Base-by-base conservation (phyloP, 2,113 vertebrate species). In the Dolichallabes microphthalmus region DNA sequence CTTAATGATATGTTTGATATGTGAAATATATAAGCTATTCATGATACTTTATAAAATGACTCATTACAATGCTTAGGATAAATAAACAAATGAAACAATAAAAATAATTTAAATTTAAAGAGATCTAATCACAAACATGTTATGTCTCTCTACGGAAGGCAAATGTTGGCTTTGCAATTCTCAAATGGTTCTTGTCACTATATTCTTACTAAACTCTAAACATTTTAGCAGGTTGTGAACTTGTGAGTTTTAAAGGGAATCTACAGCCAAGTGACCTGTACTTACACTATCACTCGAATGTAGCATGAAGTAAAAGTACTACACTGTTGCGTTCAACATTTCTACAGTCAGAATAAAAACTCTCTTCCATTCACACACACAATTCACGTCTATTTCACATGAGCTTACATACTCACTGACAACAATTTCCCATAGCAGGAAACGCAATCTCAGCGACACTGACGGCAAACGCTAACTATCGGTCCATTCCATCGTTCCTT, bases 161-260 rank as follows among this genome's bases (percentile, higher is more conserved):
- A 94, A 90, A 92, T 90, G 88, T 89, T 86, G 92, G 91, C 89
- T 90, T 92, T 85, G 90, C 58, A 71, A 89, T 88, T 83, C 80
- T 63, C 84, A 66, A 88, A 90, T 77, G 57, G 73, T 58, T 79
- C 75, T 86, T 61, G 55, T 58, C 27, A 8, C 30, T 69, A 35
- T 39, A 73, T 22, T 73, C 8, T 45, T 20, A 79, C 55, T 52
- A n/a, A 74, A 84, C 68, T 82, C 79, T 64, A 19, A 88, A 89
- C 85, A 90, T 76, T 91, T 82, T 83, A 60, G 76, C 66, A 52
- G 55, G 35, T 77, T 52, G 6, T 82, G 68, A 25, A 39, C 32
- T 58, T 76, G 52, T 53, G 22, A 52, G 85, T 82, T 83, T 60
- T 86, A 83, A 88, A 88, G 87, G 87, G 84, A 86, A 74, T 80